These are phyloP conservation scores for Steinernema scapterisci DNA, from an alignment of 2,888 invertebrate genomes.

Conservation along the genomic window DNA sequence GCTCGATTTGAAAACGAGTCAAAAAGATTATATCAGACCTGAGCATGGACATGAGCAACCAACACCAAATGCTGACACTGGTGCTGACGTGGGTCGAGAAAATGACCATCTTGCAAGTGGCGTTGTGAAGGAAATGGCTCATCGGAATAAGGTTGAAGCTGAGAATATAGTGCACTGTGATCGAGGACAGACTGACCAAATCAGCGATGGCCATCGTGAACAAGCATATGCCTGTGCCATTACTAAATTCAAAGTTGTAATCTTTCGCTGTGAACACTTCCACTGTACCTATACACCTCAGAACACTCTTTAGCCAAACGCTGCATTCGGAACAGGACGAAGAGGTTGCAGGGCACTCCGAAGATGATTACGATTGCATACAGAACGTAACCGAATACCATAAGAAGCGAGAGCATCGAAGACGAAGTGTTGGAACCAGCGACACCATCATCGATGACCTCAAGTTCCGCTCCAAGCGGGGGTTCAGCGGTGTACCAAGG, in stretches of 20 bases:
- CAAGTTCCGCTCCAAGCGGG: background rate
- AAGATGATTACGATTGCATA: slow-evolving; percentile 47
- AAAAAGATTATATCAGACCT: slow-evolving; percentile 35
- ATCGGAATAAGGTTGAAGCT: slow-evolving; percentile 36
- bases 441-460: background rate
- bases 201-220: slow-evolving; percentile 52
- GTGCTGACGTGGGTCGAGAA: slow-evolving; percentile 48
- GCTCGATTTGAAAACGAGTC: background rate
- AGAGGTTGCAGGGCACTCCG: slow-evolving; percentile 52
- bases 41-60: slow-evolving; percentile 50
- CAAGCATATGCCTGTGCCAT: slow-evolving; percentile 50
- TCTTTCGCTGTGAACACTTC: background rate
- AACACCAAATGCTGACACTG: slow-evolving; percentile 48
- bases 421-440: background rate
- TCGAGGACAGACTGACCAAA: slow-evolving; percentile 43
- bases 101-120: slow-evolving; percentile 45
- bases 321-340: slow-evolving; percentile 50
- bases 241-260: slow-evolving; percentile 41
- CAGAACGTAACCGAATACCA: slow-evolving; percentile 41
- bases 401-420: slow-evolving; percentile 10
- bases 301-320: slow-evolving; percentile 41
- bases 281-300: slow-evolving; percentile 51
- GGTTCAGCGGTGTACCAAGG: background rate
- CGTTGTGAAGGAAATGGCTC: slow-evolving; percentile 29
- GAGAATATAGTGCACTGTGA: slow-evolving; percentile 46